Evolutionary conservation across 2,797 vertebrate species (phyloP).

Genomic region (Lates japonicus): DNA sequence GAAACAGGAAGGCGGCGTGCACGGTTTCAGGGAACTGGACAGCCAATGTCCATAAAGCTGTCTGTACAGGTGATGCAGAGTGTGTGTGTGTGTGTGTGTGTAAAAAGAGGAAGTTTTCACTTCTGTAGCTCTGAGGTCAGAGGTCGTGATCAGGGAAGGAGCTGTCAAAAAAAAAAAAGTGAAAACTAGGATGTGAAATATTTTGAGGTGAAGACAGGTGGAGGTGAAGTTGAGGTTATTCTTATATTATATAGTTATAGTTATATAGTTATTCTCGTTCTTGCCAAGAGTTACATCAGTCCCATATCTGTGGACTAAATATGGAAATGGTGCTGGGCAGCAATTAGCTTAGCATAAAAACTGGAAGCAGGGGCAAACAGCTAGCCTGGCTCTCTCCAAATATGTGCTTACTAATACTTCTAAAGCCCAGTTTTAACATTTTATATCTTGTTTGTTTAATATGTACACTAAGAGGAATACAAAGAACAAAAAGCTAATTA

Average conservation of each 20-base stretch:
- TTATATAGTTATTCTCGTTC: not conserved
- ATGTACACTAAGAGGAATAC: not conserved
- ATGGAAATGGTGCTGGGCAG: not conserved
- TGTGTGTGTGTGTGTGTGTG: slow-evolving; percentile 17
- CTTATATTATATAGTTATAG: not conserved
- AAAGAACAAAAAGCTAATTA: not conserved
- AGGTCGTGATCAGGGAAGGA: slow-evolving; percentile 10
- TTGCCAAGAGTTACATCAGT: not conserved
- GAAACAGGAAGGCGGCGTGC: slow-evolving; percentile 89
- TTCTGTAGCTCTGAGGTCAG: slow-evolving; percentile 5
- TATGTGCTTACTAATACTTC: not conserved
- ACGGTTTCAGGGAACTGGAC: slow-evolving; percentile 92
- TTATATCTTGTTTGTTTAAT: not conserved
- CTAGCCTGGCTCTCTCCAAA: no score
- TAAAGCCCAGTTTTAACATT: not conserved
- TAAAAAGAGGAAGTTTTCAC: slow-evolving; percentile 5
- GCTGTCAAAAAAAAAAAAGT: not conserved
- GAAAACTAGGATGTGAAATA: slow-evolving; percentile 17
- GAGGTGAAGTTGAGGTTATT: not conserved
- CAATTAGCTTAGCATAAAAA: not conserved
- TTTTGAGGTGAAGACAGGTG: not conserved
- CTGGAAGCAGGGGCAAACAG: no score
- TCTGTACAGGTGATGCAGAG: slow-evolving; percentile 89
- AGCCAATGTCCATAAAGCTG: slow-evolving; percentile 85
- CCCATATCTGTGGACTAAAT: not conserved